Percentiles rank a stretch among this genome's conserved stretches.
phyloP scores from a whole-genome alignment of 23 tunicate genomes.

The Halocynthia roretzi region DNA sequence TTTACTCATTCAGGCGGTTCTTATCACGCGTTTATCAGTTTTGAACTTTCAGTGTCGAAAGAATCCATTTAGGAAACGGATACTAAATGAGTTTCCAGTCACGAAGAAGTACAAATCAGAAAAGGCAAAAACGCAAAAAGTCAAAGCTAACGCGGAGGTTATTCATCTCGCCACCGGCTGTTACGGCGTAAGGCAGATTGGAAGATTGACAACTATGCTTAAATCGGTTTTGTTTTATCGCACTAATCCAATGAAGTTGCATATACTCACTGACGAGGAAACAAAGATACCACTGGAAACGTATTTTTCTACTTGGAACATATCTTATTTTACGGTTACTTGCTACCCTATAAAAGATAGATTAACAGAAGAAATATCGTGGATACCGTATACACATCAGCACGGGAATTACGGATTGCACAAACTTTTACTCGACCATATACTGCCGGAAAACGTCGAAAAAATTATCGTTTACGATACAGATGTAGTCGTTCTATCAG shows the following conservation, averaged over 20 bases:
- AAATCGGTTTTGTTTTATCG: conserved; percentile 6
- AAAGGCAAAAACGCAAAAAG: too few species aligned
- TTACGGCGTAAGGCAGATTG: background rate
- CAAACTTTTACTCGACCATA: background rate
- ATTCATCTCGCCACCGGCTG: background rate
- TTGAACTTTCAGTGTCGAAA: too few species aligned
- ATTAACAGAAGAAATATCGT: background rate
- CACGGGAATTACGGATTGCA: background rate
- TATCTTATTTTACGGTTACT: background rate
- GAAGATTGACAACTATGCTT: background rate
- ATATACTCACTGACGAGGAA: background rate
- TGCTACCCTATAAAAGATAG: background rate
- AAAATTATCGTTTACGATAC: background rate
- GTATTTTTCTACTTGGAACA: background rate
- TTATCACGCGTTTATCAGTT: too few species aligned
- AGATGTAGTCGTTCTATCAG: background rate
- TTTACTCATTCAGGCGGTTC: too few species aligned
- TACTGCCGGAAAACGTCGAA: background rate
- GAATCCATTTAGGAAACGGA: too few species aligned
- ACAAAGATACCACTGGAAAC: background rate
- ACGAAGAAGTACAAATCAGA: too few species aligned
- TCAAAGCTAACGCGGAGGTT: background rate
- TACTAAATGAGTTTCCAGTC: too few species aligned
- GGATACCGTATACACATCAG: background rate
- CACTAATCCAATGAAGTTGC: background rate